These are phyloP conservation scores for Sebastes diaconus DNA, from an alignment of 2,797 vertebrate genomes.

Conservation along the genomic window DNA sequence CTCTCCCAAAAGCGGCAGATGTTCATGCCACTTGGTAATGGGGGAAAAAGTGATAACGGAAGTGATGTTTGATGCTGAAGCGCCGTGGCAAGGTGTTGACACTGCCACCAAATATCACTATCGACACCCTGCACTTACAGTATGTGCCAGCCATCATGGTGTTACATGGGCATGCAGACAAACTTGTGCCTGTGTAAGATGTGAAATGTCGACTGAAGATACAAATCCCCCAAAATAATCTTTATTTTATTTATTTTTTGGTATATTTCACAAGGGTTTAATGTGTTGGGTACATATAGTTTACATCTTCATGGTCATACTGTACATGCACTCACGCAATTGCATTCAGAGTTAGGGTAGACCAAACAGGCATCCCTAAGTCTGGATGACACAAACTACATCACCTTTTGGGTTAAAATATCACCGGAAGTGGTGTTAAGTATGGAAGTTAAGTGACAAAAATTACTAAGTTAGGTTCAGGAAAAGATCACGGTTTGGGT, in stretches of 20 bases:
- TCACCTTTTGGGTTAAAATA: too few relatives aligned
- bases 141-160: slow-evolving; percentile 4
- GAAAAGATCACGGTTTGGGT: too few relatives aligned
- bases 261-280: background rate
- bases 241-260: background rate
- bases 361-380: background rate
- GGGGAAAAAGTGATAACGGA: slow-evolving; percentile 27
- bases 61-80: slow-evolving; percentile 47
- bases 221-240: background rate
- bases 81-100: slow-evolving; percentile 54
- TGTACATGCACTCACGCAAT: background rate
- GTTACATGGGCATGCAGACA: background rate
- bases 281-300: background rate
- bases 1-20: slow-evolving; percentile 31
- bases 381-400: too few relatives aligned
- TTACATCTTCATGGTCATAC: background rate
- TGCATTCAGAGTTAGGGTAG: background rate
- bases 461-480: too few relatives aligned
- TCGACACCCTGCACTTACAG: slow-evolving; percentile 30
- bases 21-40: slow-evolving; percentile 33
- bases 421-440: too few relatives aligned
- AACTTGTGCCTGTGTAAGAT: background rate
- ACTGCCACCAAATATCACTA: slow-evolving; percentile 50
- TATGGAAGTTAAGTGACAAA: too few relatives aligned
- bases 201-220: background rate